phyloP scores from a whole-genome alignment of 2,888 invertebrate species.

The Plagodis pulveraria region DNA sequence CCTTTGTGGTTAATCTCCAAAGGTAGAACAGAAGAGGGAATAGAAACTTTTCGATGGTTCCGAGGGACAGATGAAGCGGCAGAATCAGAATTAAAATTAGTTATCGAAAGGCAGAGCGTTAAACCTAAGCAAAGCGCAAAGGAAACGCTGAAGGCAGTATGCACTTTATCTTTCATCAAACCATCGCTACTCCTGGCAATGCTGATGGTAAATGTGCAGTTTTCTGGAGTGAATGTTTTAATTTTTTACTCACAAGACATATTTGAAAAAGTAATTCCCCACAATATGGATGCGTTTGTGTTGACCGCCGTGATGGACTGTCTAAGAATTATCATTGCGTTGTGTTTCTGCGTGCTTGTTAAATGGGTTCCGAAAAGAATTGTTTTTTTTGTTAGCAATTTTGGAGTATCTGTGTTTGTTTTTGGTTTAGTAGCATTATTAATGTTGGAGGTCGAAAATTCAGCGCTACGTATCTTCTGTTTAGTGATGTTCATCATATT shows the following conservation, averaged over 20 bases:
- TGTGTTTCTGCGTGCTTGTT: slow-evolving; percentile 10
- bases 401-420: slow-evolving; percentile 7
- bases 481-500: slow-evolving; percentile 21
- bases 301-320: slow-evolving; percentile 19
- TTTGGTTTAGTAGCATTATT: slow-evolving; percentile 8
- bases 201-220: slow-evolving; percentile 15
- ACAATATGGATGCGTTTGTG: slow-evolving; percentile 16
- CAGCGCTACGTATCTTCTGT: slow-evolving; percentile 12
- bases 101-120: slow-evolving; percentile 18
- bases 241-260: slow-evolving; percentile 22
- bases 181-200: slow-evolving; percentile 7
- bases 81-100: slow-evolving; percentile 41
- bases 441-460: background rate
- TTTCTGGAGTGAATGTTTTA: slow-evolving; percentile 18
- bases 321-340: slow-evolving; percentile 1
- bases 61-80: slow-evolving; percentile 42
- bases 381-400: slow-evolving; percentile 2
- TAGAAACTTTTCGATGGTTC: slow-evolving; percentile 45
- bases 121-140: slow-evolving; percentile 5
- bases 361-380: slow-evolving; percentile 18
- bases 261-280: slow-evolving; percentile 14
- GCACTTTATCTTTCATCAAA: slow-evolving; percentile 17
- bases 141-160: slow-evolving; percentile 11
- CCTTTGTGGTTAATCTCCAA: slow-evolving; percentile 52
- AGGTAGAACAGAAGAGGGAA: slow-evolving; percentile 45